Conservation (phyloP, 2,797 vertebrate genomes). For the Sarcoramphus papa region DNA sequence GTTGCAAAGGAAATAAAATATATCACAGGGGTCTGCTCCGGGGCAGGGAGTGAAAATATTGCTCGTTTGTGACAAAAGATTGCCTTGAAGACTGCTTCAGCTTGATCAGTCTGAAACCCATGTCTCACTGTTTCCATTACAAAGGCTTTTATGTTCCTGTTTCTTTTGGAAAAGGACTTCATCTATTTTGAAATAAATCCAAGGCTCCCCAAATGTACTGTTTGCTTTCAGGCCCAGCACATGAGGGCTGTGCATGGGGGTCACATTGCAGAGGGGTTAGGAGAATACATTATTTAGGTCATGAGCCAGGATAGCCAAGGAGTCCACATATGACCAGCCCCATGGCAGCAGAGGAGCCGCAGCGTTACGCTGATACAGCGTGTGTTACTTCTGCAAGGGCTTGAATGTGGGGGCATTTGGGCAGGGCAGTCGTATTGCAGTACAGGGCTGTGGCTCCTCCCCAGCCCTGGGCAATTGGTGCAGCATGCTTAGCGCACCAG, state of each 20-base stretch:
- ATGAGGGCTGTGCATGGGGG: not conserved
- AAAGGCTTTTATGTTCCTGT: constrained; percentile 42
- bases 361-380: fast-evolving
- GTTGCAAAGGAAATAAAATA: constrained; percentile 48
- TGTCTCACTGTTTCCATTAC: constrained; percentile 33
- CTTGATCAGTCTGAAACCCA: constrained; percentile 44
- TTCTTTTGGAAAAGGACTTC: constrained; percentile 48
- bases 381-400: not conserved
- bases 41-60: constrained; percentile 14
- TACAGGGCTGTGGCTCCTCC: not conserved
- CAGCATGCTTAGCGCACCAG: not conserved
- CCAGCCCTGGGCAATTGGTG: not conserved
- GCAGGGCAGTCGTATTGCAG: fast-evolving
- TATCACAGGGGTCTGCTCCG: constrained; percentile 20
- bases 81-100: constrained; percentile 31
- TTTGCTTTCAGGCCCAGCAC: not conserved
- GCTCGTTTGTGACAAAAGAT: constrained; percentile 52
- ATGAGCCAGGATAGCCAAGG: not conserved
- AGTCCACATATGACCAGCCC: not conserved
- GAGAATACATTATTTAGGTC: not conserved
- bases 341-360: not conserved
- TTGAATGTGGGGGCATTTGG: not conserved
- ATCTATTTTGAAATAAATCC: constrained; percentile 50
- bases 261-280: not conserved
- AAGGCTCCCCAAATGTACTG: constrained; percentile 22